phyloP scores from a whole-genome alignment of 2,797 vertebrate species.

The Aplochiton taeniatus region DNA sequence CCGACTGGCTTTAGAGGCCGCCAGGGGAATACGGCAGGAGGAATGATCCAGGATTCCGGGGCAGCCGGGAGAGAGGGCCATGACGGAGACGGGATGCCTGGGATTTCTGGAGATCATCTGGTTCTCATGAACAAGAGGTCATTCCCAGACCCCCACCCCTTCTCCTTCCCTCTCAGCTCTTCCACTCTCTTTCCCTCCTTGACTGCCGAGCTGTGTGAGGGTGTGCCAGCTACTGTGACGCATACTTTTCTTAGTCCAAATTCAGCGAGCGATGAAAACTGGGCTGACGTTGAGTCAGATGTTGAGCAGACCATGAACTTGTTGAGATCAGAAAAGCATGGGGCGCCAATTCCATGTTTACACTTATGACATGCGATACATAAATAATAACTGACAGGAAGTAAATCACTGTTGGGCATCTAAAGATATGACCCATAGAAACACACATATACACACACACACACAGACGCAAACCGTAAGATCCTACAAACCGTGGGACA shows the following conservation, averaged over 20 bases:
- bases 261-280: conserved; percentile 7
- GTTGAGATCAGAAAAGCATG: conserved; percentile 7
- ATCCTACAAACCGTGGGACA: neutral
- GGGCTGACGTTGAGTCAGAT: conserved; percentile 9
- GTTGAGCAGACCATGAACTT: conserved; percentile 18
- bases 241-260: conserved; percentile 9
- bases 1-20: conserved; percentile 22
- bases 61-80: conserved; percentile 31
- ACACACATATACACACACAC: neutral
- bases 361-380: neutral
- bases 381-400: neutral
- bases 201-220: conserved; percentile 15
- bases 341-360: neutral
- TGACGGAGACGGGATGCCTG: conserved; percentile 50
- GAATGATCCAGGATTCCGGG: conserved; percentile 36
- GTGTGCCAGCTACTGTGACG: conserved; percentile 46
- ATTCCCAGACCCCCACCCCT: conserved; percentile 38
- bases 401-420: neutral
- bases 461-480: neutral
- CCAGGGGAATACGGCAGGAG: conserved; percentile 34
- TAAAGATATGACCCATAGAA: neutral
- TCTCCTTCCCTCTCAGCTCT: neutral
- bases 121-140: conserved; percentile 61
- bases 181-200: neutral
- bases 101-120: conserved; percentile 63